Evolutionary conservation across 2,113 vertebrate genomes (phyloP).

Genomic region (Pteropus alecto): DNA sequence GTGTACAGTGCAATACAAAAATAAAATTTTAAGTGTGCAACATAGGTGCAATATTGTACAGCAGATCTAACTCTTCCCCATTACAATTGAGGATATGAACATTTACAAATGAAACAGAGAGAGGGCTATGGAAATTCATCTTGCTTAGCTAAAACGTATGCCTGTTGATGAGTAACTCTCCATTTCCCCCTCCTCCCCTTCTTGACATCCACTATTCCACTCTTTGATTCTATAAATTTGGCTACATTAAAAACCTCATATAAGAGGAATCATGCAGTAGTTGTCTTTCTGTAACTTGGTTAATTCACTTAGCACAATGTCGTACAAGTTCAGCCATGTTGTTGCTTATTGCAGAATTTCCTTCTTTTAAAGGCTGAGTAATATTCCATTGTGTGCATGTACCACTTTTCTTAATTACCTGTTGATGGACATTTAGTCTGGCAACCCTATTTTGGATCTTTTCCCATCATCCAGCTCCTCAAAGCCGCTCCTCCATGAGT

Average conservation of each 20-base stretch:
- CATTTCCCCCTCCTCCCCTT: background rate
- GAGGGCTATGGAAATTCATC: background rate
- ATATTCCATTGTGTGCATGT: background rate
- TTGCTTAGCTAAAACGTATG: background rate
- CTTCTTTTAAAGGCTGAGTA: too few species aligned
- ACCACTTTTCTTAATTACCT: background rate
- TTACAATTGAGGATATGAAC: too few species aligned
- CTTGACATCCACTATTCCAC: background rate
- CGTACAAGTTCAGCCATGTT: too few species aligned
- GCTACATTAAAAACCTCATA: background rate
- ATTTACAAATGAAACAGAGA: too few species aligned
- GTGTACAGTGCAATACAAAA: background rate
- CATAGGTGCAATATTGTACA: background rate
- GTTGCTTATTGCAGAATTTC: too few species aligned
- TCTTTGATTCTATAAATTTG: background rate
- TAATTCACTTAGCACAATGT: background rate
- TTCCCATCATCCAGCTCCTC: background rate
- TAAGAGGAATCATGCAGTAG: background rate
- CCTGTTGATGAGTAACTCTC: background rate
- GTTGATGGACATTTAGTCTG: background rate
- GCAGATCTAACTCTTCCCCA: background rate
- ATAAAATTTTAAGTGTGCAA: too few species aligned
- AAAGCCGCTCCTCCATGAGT: background rate
- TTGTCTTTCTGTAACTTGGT: background rate
- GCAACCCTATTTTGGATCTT: background rate